Base-by-base conservation (phyloP, 2,797 vertebrate genomes). In the Parauchenoglanis ngamensis region DNA sequence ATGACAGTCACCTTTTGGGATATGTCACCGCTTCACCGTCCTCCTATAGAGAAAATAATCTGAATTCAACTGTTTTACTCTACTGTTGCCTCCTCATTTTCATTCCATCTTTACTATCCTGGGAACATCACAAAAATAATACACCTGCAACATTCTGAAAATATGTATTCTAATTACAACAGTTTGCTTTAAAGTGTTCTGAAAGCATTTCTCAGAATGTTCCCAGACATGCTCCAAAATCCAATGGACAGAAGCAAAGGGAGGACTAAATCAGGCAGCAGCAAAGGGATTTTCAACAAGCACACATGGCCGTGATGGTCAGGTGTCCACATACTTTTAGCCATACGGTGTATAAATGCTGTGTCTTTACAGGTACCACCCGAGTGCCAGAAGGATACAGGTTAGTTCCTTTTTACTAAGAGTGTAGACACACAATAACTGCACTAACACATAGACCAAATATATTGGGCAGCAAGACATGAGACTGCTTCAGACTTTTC, bases 1-100 rank as follows among this genome's bases (percentile, higher is more conserved):
- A 87, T 84, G 68, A 73, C 79, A 88, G 85, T 90, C 73, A 88
- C 79, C 88, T 85, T 59, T 72, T 63, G 86, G 86, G 88, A 88
- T 72, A 83, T 78, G 86, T 87, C 87, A 86, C 59, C 82, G 81
- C 76, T 78, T 87, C 61, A 81, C 73, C 31, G 31, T 79, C 10
- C 7, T 31, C 28, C 13, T 28, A 19, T 23, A 78, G n/a, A 70
- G 63, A 57, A 81, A 86, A 59, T 4, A 57, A 77, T 80, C 89
- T 84, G 80, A 83, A 88, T 88, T 73, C 61, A 81, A 87, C 86
- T 80, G 83, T 77, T 86, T 81, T 83, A 67, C 85, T 87, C 54
- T 56, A 88, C 81, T 84, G 28, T 56, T 80, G 59, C 72, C 81
- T 80, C 44, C 61, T 78, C 65, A 82, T 65, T 86, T 63, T 35